A percentile compares a stretch with the other conserved stretches of the same genome.
phyloP scores from a whole-genome alignment of 1,140 invertebrate species.

The Chionoecetes opilio region DNA sequence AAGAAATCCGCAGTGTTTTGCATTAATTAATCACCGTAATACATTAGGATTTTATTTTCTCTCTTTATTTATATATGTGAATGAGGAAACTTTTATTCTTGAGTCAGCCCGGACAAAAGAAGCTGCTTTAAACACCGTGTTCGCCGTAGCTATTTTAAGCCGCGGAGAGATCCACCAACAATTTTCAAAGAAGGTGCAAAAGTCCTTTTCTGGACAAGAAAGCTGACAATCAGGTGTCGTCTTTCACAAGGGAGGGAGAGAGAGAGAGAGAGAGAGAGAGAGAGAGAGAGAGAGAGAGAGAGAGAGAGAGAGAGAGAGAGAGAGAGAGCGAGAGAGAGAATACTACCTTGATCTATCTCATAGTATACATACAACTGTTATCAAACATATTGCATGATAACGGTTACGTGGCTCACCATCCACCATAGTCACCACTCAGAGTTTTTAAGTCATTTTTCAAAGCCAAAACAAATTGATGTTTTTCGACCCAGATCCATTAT shows the following conservation, averaged over 20 bases:
- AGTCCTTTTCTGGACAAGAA: not conserved
- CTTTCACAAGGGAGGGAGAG: not conserved
- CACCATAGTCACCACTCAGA: not conserved
- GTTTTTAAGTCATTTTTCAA: not conserved
- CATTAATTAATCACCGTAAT: not conserved
- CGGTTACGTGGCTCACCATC: too few relatives aligned
- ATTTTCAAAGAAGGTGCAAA: constrained; percentile 8
- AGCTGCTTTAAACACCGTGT: not conserved
- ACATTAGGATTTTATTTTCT: too few relatives aligned
- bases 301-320: not conserved
- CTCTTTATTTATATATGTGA: not conserved
- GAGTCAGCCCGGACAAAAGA: not conserved
- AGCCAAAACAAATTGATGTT: not conserved
- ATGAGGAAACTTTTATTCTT: not conserved
- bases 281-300: constrained; percentile 25
- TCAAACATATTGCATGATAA: not conserved
- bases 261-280: constrained; percentile 27
- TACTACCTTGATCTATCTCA: too few relatives aligned
- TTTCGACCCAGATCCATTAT: too few relatives aligned
- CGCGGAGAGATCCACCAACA: too few relatives aligned
- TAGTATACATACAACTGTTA: too few relatives aligned
- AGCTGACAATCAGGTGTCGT: not conserved
- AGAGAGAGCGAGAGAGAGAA: too few relatives aligned
- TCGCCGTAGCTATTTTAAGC: constrained; percentile 5
- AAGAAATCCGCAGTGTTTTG: not conserved